Percentiles rank a stretch among this genome's conserved stretches.
phyloP scores from a whole-genome alignment of 2,113 vertebrate species.

The Megalops atlanticus region DNA sequence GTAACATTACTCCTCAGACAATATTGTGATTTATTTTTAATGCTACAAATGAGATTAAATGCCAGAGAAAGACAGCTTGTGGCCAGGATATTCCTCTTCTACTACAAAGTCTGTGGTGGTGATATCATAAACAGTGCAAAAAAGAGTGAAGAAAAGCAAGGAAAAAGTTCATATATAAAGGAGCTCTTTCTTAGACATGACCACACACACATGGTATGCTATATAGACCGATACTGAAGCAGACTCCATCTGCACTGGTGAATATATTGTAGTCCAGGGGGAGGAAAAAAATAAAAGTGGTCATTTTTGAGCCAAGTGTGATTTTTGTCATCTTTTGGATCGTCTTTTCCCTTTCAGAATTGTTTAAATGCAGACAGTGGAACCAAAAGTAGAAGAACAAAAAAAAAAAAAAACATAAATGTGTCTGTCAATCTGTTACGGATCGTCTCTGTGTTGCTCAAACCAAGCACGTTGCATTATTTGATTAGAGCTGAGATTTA shows the following conservation, averaged over 20 bases:
- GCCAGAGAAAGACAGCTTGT: conserved; percentile 33
- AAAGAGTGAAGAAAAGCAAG: conserved; percentile 20
- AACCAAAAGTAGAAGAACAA: not conserved
- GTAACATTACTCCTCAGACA: conserved; percentile 38
- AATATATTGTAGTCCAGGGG: conserved; percentile 22
- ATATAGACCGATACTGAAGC: conserved; percentile 23
- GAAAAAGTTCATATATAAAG: conserved; percentile 8
- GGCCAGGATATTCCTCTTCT: conserved; percentile 27
- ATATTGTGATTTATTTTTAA: conserved; percentile 47
- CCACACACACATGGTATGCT: conserved; percentile 48
- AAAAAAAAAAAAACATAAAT: not conserved
- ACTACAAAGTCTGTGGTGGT: conserved; percentile 32
- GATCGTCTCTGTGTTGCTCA: too few relatives aligned
- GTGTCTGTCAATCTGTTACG: too few relatives aligned
- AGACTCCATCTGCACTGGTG: conserved; percentile 30
- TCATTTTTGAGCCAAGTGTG: not conserved
- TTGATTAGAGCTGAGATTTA: conserved; percentile 21
- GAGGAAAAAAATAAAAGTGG: conserved; percentile 19
- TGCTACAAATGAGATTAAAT: conserved; percentile 48
- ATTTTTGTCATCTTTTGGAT: not conserved
- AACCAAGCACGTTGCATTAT: too few relatives aligned
- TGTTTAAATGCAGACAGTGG: not conserved
- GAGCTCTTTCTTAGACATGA: conserved; percentile 41
- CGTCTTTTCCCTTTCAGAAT: not conserved
- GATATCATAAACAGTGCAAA: conserved; percentile 43